A percentile compares a stretch with the other conserved stretches of the same genome.
Evolutionary conservation across 2,888 invertebrate species (phyloP).

Genomic region (Gasteruption jaculator): DNA sequence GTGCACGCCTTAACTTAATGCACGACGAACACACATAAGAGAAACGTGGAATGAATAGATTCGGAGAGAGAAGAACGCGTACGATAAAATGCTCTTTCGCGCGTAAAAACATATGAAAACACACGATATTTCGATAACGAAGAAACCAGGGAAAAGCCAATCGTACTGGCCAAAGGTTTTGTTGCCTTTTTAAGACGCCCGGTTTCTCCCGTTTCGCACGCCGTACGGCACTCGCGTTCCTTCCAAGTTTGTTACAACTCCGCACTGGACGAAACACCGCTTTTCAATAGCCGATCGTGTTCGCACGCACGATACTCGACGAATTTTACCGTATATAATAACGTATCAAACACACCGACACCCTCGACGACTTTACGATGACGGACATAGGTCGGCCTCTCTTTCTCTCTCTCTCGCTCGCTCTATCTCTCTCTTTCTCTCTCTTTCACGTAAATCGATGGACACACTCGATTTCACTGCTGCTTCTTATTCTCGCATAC

Average conservation of each 20-base stretch:
- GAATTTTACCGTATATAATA: too few relatives aligned
- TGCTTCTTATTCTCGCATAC: too few relatives aligned
- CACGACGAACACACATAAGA: constrained; percentile 7
- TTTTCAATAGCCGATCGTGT: too few relatives aligned
- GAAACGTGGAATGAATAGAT: too few relatives aligned
- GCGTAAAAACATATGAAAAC: constrained; percentile 25
- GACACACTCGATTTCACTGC: constrained; percentile 40
- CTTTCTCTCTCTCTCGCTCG: constrained; percentile 27
- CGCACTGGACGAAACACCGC: too few relatives aligned
- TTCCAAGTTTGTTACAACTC: too few relatives aligned
- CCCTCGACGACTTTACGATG: constrained; percentile 33
- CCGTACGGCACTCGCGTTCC: constrained; percentile 10
- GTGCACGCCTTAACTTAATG: too few relatives aligned
- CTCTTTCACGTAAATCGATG: constrained; percentile 38
- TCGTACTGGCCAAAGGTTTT: too few relatives aligned
- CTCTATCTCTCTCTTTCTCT: too few relatives aligned
- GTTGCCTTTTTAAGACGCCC: neutral
- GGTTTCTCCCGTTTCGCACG: constrained; percentile 13
- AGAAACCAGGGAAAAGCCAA: neutral
- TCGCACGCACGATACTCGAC: too few relatives aligned
- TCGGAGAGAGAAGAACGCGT: too few relatives aligned
- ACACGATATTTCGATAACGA: constrained; percentile 10
- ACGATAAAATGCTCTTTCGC: constrained; percentile 15
- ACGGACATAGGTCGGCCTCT: constrained; percentile 29
- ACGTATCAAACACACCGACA: too few relatives aligned